These are phyloP conservation scores for Eupithecia pulchellata DNA, from an alignment of 2,888 invertebrate genomes.

Conservation along the genomic window DNA sequence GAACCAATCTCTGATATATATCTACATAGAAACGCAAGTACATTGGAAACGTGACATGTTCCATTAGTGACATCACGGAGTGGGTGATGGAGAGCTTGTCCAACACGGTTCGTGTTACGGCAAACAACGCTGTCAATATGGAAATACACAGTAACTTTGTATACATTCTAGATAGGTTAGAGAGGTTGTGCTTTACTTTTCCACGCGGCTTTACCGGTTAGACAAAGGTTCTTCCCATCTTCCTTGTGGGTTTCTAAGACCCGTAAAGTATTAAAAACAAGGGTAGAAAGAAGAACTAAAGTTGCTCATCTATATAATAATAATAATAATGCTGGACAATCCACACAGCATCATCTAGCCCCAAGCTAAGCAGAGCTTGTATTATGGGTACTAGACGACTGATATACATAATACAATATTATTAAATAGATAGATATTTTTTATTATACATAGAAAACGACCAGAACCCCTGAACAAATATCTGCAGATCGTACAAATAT, in stretches of 20 bases:
- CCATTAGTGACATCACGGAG: constrained; percentile 19
- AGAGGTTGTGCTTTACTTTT: background rate
- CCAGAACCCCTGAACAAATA: no score
- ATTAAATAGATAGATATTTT: no score
- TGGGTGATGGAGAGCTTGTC: constrained; percentile 36
- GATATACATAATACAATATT: no score
- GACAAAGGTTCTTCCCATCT: no score
- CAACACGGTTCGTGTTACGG: constrained; percentile 34
- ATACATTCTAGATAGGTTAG: background rate
- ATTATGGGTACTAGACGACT: no score
- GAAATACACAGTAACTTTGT: background rate
- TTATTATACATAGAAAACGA: no score
- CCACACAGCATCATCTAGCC: no score
- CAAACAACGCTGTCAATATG: constrained; percentile 31
- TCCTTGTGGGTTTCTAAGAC: no score
- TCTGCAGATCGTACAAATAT: no score
- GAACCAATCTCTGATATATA: background rate
- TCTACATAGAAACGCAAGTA: background rate
- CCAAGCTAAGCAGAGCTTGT: no score
- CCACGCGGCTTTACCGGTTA: background rate
- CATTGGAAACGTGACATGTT: constrained; percentile 11
- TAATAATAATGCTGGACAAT: no score
- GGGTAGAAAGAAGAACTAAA: background rate
- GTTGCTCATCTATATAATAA: no score
- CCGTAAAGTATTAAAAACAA: background rate